Conservation (phyloP, 1,140 invertebrate genomes). For the Zaprionus camerounensis region DNA sequence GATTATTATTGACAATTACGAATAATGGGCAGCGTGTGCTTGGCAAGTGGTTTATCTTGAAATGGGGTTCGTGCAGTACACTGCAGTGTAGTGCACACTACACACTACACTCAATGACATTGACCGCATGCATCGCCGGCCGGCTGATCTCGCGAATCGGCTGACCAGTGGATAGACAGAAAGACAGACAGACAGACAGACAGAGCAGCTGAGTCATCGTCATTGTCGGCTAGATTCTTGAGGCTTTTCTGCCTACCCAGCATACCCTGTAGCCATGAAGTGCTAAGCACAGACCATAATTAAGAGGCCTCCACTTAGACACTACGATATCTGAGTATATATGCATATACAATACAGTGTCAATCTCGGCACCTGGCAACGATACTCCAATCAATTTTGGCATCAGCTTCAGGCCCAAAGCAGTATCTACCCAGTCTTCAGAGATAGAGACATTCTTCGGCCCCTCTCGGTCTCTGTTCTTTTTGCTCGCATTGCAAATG, state of each 20-base stretch:
- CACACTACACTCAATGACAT: slow-evolving; percentile 59
- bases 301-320: slow-evolving; percentile 2
- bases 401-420: background rate
- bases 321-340: background rate
- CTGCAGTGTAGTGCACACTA: slow-evolving; percentile 27
- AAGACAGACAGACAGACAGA: background rate
- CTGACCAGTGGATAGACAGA: slow-evolving; percentile 5
- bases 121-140: slow-evolving; percentile 73
- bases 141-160: slow-evolving; percentile 37
- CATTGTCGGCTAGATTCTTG: slow-evolving; percentile 24
- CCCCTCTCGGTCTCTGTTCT: background rate
- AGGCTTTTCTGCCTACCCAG: slow-evolving; percentile 1
- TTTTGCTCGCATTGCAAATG: slow-evolving; percentile 71
- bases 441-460: background rate
- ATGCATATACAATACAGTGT: background rate
- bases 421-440: background rate
- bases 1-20: slow-evolving; percentile 65
- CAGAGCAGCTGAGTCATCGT: slow-evolving; percentile 63
- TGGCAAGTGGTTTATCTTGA: slow-evolving; percentile 70
- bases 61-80: slow-evolving; percentile 49
- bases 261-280: background rate
- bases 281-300: background rate
- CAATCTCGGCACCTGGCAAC: background rate
- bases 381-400: slow-evolving; percentile 3
- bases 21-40: slow-evolving; percentile 62